Base-by-base conservation (phyloP, 2,797 vertebrate genomes). In the Rhinophrynus dorsalis region DNA sequence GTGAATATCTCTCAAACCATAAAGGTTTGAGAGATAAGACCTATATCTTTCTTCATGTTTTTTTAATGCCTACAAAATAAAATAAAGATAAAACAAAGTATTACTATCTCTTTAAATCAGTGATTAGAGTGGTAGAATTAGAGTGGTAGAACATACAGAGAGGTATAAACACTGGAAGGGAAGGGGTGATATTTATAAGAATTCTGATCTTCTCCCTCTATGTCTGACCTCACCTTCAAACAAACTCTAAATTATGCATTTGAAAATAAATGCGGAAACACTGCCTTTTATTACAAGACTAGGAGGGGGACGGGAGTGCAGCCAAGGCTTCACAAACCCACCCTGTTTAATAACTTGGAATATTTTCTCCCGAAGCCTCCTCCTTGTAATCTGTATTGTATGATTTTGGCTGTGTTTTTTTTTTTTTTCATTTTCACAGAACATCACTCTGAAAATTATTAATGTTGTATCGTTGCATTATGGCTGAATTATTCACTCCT, bases 201-300 rank as follows among this genome's bases (percentile, higher is more conserved):
- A 57, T 64, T 40, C 60, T 71, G 60, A 64, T 72, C 64, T 47
- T 33, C 24, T 27, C 24, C 44, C 60, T 42, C 20, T 12, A 45
- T 17, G 9, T 65, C 60, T 71, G 60, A 72, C 68, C 68, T 72
- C 63, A 72, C 68, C 68, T 72, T 72, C 42, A 47, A 64, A 64
- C 42, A 72, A 71, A 72, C 68, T 72, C 68, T 72, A 72, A 72
- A 72, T 72, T 72, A 72, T 72, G 68, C 50, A 72, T 72, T 72
- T 72, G 68, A 42, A 72, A 72, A 72, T 72, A 72, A 72, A 60
- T 57, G 60, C 68, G 64, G 51, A 72, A 64, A 72, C 68, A 72
- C 33, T 58, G 10, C 21, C 68, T 72, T 72, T 72, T 72, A 72
- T 72, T 72, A 72, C 60, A 64, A 72, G 45, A 44, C 50, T 29